Conservation (phyloP, 1,140 invertebrate genomes). For the Papilio polytes region DNA sequence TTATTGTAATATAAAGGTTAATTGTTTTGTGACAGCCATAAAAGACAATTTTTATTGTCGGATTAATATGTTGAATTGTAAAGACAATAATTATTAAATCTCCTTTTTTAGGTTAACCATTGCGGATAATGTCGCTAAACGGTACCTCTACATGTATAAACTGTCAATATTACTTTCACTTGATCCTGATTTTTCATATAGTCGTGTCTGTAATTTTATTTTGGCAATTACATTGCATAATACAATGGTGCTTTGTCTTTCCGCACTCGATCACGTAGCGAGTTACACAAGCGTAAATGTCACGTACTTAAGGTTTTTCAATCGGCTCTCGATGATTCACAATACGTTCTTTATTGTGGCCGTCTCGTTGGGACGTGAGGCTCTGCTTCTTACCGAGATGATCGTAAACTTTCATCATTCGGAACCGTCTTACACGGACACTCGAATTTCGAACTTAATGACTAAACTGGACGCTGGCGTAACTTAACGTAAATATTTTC, state of each 20-base stretch:
- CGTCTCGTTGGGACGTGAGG: constrained; percentile 55
- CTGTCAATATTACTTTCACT: constrained; percentile 67
- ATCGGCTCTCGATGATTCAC: constrained; percentile 71
- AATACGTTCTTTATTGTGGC: constrained; percentile 53
- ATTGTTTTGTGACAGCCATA: neutral
- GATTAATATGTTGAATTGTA: constrained; percentile 11
- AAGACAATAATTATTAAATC: constrained; percentile 27
- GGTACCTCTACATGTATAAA: constrained; percentile 30
- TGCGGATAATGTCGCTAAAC: constrained; percentile 25
- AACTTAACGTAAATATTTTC: constrained; percentile 44
- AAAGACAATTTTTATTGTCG: neutral
- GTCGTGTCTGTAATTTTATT: constrained; percentile 68
- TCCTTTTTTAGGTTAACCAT: constrained; percentile 35
- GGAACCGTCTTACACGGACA: constrained; percentile 55
- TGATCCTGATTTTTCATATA: constrained; percentile 57
- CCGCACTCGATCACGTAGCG: constrained; percentile 74
- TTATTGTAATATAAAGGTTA: neutral
- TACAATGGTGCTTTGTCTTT: constrained; percentile 59
- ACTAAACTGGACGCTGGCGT: constrained; percentile 41
- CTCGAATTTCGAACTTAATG: constrained; percentile 64
- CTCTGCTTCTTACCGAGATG: constrained; percentile 59
- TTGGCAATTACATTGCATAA: constrained; percentile 80
- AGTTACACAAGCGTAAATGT: constrained; percentile 74
- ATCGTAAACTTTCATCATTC: constrained; percentile 71
- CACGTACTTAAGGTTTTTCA: constrained; percentile 70